A percentile compares a stretch with the other conserved stretches of the same genome.
Conservation (phyloP, 1,140 invertebrate genomes). For the Drosophila ambigua region DNA sequence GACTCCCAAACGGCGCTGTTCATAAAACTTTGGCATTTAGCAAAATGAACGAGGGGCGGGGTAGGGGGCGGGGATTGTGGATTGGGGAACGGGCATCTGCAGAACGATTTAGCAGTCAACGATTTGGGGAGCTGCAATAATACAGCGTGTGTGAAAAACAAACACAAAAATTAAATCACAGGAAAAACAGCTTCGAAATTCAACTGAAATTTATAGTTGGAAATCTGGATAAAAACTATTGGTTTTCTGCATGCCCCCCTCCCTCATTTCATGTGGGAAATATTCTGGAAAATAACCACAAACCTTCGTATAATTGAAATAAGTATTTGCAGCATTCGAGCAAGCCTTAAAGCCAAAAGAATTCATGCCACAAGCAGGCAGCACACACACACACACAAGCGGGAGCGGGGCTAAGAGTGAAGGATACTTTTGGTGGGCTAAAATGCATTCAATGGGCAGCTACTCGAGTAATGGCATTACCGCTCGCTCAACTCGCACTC, state of each 20-base stretch:
- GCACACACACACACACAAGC: not conserved
- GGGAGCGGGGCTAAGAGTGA: conserved; percentile 7
- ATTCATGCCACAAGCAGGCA: conserved; percentile 28
- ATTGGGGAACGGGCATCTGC: not conserved
- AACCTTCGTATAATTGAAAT: conserved; percentile 33
- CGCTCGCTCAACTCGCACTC: not conserved
- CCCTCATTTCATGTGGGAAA: conserved; percentile 22
- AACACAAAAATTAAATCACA: conserved; percentile 16
- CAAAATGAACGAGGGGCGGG: conserved; percentile 36
- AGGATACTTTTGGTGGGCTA: conserved; percentile 27
- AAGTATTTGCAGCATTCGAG: conserved; percentile 34
- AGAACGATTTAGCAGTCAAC: conserved; percentile 24
- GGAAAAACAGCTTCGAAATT: conserved; percentile 4
- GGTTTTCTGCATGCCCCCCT: too few relatives aligned
- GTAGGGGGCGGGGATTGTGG: not conserved
- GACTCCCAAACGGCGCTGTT: conserved; percentile 51
- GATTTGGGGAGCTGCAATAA: conserved; percentile 57
- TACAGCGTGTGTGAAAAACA: conserved; percentile 19
- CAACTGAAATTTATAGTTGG: too few relatives aligned
- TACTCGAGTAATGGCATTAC: conserved; percentile 51
- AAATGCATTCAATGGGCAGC: conserved; percentile 45
- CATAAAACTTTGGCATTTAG: conserved; percentile 64
- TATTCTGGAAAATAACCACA: conserved; percentile 7
- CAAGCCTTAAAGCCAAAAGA: conserved; percentile 16
- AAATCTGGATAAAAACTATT: conserved; percentile 2